A percentile compares a stretch with the other conserved stretches of the same genome.
Evolutionary conservation across 2,797 vertebrate genomes (phyloP).

Genomic region (Phylloscopus collybita): DNA sequence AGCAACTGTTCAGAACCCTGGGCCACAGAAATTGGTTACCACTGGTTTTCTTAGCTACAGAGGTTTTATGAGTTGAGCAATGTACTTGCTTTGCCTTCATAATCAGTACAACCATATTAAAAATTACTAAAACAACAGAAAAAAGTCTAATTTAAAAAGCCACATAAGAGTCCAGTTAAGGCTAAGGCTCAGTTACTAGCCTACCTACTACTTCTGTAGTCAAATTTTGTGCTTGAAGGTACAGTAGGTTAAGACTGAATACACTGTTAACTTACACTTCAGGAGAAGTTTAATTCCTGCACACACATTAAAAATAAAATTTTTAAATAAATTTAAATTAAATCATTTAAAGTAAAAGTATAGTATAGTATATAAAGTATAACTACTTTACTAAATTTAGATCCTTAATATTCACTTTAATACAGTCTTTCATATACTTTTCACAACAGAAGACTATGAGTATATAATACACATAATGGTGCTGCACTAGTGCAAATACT

Average conservation of each 20-base stretch:
- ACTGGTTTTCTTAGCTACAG: not conserved
- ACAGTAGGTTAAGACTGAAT: not conserved
- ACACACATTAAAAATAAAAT: fast-evolving
- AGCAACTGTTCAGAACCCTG: not conserved
- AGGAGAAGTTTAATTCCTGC: not conserved
- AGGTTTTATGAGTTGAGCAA: not conserved
- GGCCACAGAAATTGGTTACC: not conserved
- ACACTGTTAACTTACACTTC: not conserved
- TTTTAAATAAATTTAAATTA: no score
- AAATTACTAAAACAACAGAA: not conserved
- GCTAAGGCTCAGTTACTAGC: not conserved
- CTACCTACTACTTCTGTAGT: not conserved
- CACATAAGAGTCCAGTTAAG: not conserved
- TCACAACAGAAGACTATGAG: not conserved
- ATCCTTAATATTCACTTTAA: not conserved
- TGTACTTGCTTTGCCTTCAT: not conserved
- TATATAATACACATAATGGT: not conserved
- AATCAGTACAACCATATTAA: not conserved
- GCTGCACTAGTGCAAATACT: not conserved
- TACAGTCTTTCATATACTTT: not conserved
- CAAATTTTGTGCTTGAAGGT: not conserved
- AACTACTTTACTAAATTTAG: not conserved
- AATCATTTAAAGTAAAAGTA: not conserved
- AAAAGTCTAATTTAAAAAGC: not conserved
- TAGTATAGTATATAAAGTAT: not conserved